phyloP scores from a whole-genome alignment of 2,797 vertebrate species.

The Poeciliopsis infans region DNA sequence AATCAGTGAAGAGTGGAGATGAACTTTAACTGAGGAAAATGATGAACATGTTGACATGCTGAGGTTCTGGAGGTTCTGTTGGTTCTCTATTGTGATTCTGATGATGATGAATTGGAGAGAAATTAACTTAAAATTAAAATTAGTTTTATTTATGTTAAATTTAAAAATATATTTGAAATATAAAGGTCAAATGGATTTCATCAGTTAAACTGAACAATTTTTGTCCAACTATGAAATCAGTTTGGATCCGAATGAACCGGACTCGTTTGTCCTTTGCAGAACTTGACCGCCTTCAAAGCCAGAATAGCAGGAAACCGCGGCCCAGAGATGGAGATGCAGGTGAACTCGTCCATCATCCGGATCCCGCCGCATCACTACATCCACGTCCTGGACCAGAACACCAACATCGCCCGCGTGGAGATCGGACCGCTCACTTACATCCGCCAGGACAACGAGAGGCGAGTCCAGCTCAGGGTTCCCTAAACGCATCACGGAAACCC shows the following conservation, averaged over 20 bases:
- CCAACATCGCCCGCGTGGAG: conserved; percentile 89
- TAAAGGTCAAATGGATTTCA: background rate
- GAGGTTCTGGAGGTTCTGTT: too few relatives aligned
- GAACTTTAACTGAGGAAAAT: background rate
- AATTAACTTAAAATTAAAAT: background rate
- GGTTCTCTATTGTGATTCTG: background rate
- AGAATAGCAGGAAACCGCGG: conserved; percentile 27
- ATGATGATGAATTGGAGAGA: too few relatives aligned
- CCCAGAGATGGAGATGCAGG: conserved; percentile 19
- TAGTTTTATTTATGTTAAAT: background rate
- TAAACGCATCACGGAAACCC: too few relatives aligned
- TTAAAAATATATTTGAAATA: background rate
- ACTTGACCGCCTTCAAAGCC: conserved; percentile 8
- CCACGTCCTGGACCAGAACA: conserved; percentile 92
- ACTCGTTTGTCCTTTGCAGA: conserved; percentile 1
- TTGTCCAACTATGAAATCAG: background rate
- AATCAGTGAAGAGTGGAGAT: background rate
- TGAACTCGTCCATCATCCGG: conserved; percentile 86
- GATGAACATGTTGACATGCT: background rate
- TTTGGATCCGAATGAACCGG: too few relatives aligned
- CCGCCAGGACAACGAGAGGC: conserved; percentile 93
- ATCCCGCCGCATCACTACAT: conserved; percentile 92
- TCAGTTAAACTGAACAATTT: background rate
- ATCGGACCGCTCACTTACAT: conserved; percentile 90
- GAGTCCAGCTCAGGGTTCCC: background rate